Conservation (phyloP, 2,888 invertebrate genomes). For the Lasioglossum pauxillum region DNA sequence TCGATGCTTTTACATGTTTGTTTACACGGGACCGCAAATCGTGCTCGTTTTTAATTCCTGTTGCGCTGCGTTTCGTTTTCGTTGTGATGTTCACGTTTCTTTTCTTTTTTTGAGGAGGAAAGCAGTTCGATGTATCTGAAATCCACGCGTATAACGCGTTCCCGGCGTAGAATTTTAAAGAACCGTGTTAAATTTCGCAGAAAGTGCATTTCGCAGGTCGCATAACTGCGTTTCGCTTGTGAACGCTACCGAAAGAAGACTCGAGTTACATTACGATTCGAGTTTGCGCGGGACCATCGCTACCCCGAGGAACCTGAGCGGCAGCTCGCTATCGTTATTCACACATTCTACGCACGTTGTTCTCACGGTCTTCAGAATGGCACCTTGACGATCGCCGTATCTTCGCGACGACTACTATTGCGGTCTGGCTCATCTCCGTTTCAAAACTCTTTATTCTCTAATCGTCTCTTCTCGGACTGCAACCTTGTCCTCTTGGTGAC, state of each 20-base stretch:
- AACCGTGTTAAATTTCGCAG: constrained; percentile 30
- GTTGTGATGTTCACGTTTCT: background rate
- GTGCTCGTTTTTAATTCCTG: background rate
- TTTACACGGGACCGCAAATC: background rate
- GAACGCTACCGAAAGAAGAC: constrained; percentile 16
- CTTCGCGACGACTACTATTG: constrained; percentile 25
- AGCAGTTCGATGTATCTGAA: background rate
- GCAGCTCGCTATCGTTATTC: constrained; percentile 49
- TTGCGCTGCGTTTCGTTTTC: background rate
- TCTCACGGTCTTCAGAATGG: constrained; percentile 51
- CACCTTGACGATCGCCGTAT: constrained; percentile 41
- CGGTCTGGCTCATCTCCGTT: background rate
- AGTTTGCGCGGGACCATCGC: constrained; percentile 41
- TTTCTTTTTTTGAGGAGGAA: background rate
- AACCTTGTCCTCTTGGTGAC: background rate
- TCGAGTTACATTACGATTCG: constrained; percentile 49
- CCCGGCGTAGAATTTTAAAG: constrained; percentile 29
- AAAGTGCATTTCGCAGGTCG: background rate
- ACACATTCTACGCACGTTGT: constrained; percentile 58
- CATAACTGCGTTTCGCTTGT: constrained; percentile 23
- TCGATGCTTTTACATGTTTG: background rate
- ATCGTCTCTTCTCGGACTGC: background rate
- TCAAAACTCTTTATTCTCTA: background rate
- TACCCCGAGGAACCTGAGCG: constrained; percentile 43
- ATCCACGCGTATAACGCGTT: background rate